Evolutionary conservation across 2,888 invertebrate species (phyloP).

Genomic region (Catocala nupta): DNA sequence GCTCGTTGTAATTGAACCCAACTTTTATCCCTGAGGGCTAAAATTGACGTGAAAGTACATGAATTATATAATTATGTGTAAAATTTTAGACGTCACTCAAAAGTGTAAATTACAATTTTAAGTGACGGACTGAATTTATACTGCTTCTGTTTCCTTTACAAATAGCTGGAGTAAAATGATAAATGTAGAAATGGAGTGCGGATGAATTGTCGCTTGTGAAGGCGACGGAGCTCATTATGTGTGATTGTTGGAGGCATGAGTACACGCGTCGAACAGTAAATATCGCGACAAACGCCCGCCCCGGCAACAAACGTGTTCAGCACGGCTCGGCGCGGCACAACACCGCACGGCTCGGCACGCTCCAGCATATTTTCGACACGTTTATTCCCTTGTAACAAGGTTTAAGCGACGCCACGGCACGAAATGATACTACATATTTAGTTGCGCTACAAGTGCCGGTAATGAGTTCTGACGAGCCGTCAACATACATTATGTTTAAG

Average conservation of each 20-base stretch:
- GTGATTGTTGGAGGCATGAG: neutral
- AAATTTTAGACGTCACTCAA: neutral
- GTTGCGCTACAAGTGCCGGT: slow-evolving; percentile 5
- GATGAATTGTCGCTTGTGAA: neutral
- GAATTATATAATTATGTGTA: slow-evolving; percentile 1
- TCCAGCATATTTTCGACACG: too few species aligned
- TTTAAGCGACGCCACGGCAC: slow-evolving; percentile 1
- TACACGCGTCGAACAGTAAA: too few species aligned
- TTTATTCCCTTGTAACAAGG: neutral
- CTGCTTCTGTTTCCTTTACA: too few species aligned
- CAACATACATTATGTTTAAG: slow-evolving; percentile 14
- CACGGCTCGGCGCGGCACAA: too few species aligned
- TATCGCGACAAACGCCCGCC: too few species aligned
- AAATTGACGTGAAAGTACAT: too few species aligned
- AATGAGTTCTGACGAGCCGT: slow-evolving; percentile 12
- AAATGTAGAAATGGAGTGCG: too few species aligned
- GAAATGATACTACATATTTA: neutral
- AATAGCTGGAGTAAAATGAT: too few species aligned
- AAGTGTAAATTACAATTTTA: slow-evolving; percentile 1
- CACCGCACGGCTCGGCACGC: too few species aligned
- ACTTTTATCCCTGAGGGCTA: too few species aligned
- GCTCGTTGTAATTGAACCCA: too few species aligned
- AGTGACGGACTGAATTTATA: neutral
- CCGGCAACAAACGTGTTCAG: too few species aligned
- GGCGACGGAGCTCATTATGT: neutral